Evolutionary conservation across 1,140 invertebrate species (phyloP).

Genomic region (Sitophilus oryzae): DNA sequence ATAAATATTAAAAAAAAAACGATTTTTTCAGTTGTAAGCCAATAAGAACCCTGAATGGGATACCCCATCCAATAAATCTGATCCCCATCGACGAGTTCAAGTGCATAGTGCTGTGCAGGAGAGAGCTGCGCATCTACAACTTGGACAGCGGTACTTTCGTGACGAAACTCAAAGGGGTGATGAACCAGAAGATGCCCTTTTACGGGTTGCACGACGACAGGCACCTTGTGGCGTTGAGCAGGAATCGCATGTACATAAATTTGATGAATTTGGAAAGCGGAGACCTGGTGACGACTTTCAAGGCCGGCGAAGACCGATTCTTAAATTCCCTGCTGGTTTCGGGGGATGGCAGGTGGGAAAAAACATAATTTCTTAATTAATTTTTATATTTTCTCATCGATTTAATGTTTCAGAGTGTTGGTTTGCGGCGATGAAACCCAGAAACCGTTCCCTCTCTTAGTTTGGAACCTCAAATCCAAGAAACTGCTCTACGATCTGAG

Average conservation of each 20-base stretch:
- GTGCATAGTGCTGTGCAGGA: slow-evolving; percentile 71
- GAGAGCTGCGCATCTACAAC: slow-evolving; percentile 75
- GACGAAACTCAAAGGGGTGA: slow-evolving; percentile 74
- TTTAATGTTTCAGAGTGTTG: slow-evolving; percentile 55
- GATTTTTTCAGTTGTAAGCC: slow-evolving; percentile 50
- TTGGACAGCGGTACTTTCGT: slow-evolving; percentile 65
- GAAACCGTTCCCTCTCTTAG: slow-evolving; percentile 81
- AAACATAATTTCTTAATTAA: background rate
- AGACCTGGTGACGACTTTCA: slow-evolving; percentile 81
- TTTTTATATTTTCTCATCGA: slow-evolving; percentile 4
- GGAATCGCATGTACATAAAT: slow-evolving; percentile 87
- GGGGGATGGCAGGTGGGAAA: slow-evolving; percentile 66
- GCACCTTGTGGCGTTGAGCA: slow-evolving; percentile 73
- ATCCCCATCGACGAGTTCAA: slow-evolving; percentile 65
- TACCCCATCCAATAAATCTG: slow-evolving; percentile 63
- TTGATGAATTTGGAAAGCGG: slow-evolving; percentile 76
- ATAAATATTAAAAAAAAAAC: no score
- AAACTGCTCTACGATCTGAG: slow-evolving; percentile 81
- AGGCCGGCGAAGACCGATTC: slow-evolving; percentile 82
- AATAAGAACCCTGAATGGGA: slow-evolving; percentile 62
- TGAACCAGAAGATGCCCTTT: slow-evolving; percentile 90
- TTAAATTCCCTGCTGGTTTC: slow-evolving; percentile 81
- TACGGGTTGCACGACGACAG: slow-evolving; percentile 74
- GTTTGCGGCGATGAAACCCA: slow-evolving; percentile 89
- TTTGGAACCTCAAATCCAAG: slow-evolving; percentile 77